Evolutionary conservation across 2,797 vertebrate species (phyloP).

Genomic region (Bufotes viridis): DNA sequence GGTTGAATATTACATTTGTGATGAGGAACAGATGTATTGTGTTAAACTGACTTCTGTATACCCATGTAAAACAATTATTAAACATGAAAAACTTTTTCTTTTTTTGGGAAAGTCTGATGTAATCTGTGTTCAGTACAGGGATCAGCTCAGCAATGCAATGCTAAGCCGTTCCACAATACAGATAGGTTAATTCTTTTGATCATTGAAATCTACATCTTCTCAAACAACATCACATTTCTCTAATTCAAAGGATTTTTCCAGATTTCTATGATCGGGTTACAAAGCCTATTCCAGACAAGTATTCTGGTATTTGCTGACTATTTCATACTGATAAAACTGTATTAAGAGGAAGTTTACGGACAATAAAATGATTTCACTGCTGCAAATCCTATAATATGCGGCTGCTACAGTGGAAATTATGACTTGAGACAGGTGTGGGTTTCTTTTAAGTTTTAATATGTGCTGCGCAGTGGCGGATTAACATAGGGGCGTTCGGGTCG

Average conservation of each 20-base stretch:
- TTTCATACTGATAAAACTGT: conserved; percentile 20
- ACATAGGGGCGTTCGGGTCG: too few species aligned
- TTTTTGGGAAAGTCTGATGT: conserved; percentile 22
- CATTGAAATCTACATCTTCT: conserved; percentile 37
- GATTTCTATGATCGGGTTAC: conserved; percentile 24
- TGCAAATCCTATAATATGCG: conserved; percentile 34
- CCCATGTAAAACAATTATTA: conserved; percentile 23
- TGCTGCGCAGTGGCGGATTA: too few species aligned
- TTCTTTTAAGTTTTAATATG: not conserved
- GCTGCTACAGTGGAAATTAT: conserved; percentile 19
- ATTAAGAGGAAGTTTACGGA: conserved; percentile 36
- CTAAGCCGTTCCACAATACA: conserved; percentile 2
- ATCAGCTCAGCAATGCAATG: not conserved
- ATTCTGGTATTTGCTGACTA: conserved; percentile 20
- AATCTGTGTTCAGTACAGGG: not conserved
- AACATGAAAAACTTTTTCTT: conserved; percentile 12
- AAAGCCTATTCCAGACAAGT: conserved; percentile 25
- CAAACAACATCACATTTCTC: conserved; percentile 31
- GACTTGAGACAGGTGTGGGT: conserved; percentile 19
- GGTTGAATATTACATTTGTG: conserved; percentile 38
- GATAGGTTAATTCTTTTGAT: conserved; percentile 46
- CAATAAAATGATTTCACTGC: conserved; percentile 12
- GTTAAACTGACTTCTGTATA: conserved; percentile 29
- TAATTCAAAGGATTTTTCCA: conserved; percentile 4
- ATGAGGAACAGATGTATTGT: conserved; percentile 42